Base-by-base conservation (phyloP, 2,888 invertebrate species). In the Sinelater perroti region DNA sequence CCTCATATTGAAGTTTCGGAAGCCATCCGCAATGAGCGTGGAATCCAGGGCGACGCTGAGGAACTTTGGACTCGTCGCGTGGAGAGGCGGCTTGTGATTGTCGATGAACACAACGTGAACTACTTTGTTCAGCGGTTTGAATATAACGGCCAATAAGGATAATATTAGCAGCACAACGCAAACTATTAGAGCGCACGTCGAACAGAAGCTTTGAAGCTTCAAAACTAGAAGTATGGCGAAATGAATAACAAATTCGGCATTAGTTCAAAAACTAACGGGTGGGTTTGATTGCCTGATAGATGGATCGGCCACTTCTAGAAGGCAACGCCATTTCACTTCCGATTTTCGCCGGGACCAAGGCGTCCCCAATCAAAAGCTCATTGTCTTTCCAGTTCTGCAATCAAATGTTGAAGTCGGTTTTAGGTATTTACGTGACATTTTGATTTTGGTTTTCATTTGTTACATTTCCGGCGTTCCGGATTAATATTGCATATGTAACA, bases 1-100 rank as follows among this genome's bases (percentile, higher is more conserved):
- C 75, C 64, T 69, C 68, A 72, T 69, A 67, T 76, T 67, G 60
- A 77, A 77, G 54, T 70, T 60, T 20, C 68, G 61, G 54, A 78
- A 77, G n/a, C 71, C 71, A 33, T 71, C 65, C 8, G 75, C 74
- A 51, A 78, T 73, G 13, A 75, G 60, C n/a, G 67, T 66, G 20
- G 75, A 70, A 66, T 78, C 79, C 21, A 79, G 61, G n/a, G 73
- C 76, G 28, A 77, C 62, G 61, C 79, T 79, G 44, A 78, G 63
- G 63, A 74, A 77, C 52, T 69, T 72, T 14, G 17, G 11, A 40
- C 56, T 49, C 7, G 58, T 58, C 6, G 33, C 31, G 53, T 57
- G 56, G 10, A 26, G 7, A n/a, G 42, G 16, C 1, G 20, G 26
- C 33, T 35, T 21, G 6, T 20, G 18, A 6, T 18, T 26, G 10